These are phyloP conservation scores for Isurus oxyrinchus DNA, from an alignment of 2,113 vertebrate species.

Conservation along the genomic window DNA sequence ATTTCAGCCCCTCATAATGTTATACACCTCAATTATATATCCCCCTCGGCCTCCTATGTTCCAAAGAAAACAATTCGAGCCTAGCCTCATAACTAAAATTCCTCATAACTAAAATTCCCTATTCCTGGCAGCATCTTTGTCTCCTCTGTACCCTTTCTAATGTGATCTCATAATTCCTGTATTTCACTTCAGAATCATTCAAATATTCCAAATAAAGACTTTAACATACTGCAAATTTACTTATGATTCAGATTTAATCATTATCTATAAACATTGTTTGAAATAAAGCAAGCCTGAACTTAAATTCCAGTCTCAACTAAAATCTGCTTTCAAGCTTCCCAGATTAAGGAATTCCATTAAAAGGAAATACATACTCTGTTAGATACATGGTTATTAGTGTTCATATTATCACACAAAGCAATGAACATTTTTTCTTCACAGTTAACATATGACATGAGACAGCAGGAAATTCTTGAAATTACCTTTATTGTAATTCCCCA, in stretches of 20 bases:
- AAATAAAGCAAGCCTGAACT: neutral
- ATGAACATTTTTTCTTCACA: neutral
- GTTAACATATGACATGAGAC: neutral
- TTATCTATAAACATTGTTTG: neutral
- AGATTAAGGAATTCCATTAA: neutral
- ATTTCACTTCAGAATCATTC: neutral
- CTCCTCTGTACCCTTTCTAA: neutral
- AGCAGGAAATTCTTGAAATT: neutral
- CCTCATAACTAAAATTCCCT: no score
- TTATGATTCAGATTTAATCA: neutral
- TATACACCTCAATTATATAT: no score
- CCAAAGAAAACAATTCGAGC: no score
- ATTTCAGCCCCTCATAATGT: no score
- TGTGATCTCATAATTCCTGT: no score
- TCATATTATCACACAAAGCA: neutral
- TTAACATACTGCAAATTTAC: neutral
- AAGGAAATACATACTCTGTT: neutral
- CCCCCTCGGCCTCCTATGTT: no score
- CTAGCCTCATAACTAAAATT: no score
- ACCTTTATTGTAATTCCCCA: conserved; percentile 26
- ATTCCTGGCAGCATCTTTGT: no score
- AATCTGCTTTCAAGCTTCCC: neutral
- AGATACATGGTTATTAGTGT: neutral
- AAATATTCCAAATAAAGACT: neutral
- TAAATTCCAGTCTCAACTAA: neutral